Base-by-base conservation (phyloP, 2,888 invertebrate genomes). In the Ischnura elegans region DNA sequence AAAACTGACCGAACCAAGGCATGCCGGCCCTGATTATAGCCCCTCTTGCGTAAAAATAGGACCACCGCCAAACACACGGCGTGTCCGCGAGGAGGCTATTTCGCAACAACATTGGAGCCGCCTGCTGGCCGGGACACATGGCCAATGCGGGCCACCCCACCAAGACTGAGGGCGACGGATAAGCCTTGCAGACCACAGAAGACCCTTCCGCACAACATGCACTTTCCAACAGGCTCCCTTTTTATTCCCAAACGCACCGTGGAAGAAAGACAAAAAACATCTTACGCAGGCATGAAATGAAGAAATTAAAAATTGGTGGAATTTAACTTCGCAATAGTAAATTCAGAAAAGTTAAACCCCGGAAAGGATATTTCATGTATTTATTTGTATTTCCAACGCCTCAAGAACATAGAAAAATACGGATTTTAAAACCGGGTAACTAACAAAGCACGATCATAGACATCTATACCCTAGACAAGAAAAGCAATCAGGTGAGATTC, bases 21-120 rank as follows among this genome's bases (percentile, higher is more conserved):
- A 13, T 13, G 76, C 76, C 76, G 76, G 36, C 76, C 76, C 76
- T 76, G 76, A 36, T 76, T 76, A 76, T 36, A 16, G 25, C 61
- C 76, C 76, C 76, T 36, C 76, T 76, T 76, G 76, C 76, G 76
- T 76, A 76, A 76, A 76, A 76, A 76, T 76, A 76, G 76, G 76
- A 29, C 76, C 76, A 25, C 76, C 76, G 36, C n/a, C 61, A 61
- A 25, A 8, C 8, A 51, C 51, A 51, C n/a, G n/a, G n/a, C n/a
- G 51, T 51, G 16, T 21, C 16, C 36, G 21, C 76, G 76, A 29
- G 36, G 76, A 29, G 36, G 3, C 8, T 21, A 29, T 76, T 76
- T 76, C 76, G 76, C 76, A 76, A 76, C 76, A 61, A 61, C 76
- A 76, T 13, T 36, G 5, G 8, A 25, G 61, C 61, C 25, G 29